Evolutionary conservation across 2,888 invertebrate species (phyloP), one percentile per base, ranked within the genome.

Genomic region (Nephrocerus scutellatus): DNA sequence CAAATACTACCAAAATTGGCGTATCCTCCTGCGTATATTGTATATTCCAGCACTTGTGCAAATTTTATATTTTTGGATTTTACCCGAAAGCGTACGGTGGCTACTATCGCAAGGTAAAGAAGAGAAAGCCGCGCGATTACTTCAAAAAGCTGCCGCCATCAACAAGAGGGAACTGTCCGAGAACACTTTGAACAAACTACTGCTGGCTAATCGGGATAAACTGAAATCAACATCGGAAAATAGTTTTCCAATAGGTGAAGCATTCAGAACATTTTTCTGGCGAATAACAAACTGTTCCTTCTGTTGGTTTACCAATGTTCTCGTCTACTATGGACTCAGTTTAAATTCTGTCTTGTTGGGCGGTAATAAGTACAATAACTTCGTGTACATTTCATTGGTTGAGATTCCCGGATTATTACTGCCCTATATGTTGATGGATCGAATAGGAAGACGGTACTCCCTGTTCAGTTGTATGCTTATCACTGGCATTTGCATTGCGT

Each of bases 261-360:
- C 65, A 0, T 65, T 63, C 25, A 49, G 45, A n/a, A 55, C 51
- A 32, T 47, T 68, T 13, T 55, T 60, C 31, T 63, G 62, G 58
- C 56, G 67, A 25, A 60, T 68, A 36, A 43, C 73, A 2, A 77
- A 79, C 34, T 83, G 84, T 48, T 80, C 80, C n/a, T 75, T 84
- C 50, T 84, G 84, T 70, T 86, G 85, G 85, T 76, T 84, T 12
- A 80, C 84, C 0, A 79, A 82, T 52, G 80, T 83, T 0, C 79
- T 87, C 46, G 79, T 86, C 14, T 88, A 84, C 62, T 87, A 85
- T 55, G 88, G 88, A 0, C 66, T 88, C 24, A 84, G 84, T 1
- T 72, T 88, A 36, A 85, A 84, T 64, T 79, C 86, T 0, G 84
- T 84, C 3, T 74, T 80, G 0, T 66, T 88, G 31, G 65, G 77